phyloP scores from a whole-genome alignment of 2,113 vertebrate species.

The Vombatus ursinus region DNA sequence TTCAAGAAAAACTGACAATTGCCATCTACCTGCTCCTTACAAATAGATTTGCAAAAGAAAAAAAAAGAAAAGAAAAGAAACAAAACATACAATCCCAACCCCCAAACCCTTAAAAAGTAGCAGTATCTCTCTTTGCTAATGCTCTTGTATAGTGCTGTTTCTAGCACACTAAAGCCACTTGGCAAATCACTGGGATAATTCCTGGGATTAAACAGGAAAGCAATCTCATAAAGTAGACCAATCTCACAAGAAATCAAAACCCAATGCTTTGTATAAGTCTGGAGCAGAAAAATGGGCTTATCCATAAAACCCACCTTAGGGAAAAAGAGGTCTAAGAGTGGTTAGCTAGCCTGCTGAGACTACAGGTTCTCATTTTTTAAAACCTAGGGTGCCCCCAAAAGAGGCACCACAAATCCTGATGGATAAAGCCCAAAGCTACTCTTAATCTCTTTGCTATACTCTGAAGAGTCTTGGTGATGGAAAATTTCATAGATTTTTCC shows the following conservation, averaged over 20 bases:
- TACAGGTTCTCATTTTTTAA: slow-evolving; percentile 1
- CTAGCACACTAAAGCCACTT: neutral
- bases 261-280: slow-evolving; percentile 4
- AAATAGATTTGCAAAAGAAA: slow-evolving; percentile 24
- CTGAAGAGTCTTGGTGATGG: neutral
- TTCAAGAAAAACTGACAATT: neutral
- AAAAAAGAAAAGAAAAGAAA: slow-evolving; percentile 7
- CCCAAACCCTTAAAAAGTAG: neutral
- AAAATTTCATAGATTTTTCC: neutral
- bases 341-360: neutral
- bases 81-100: neutral
- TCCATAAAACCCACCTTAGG: slow-evolving; percentile 30
- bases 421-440: neutral
- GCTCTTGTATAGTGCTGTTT: neutral
- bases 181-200: neutral
- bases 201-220: neutral
- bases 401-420: neutral
- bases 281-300: slow-evolving; percentile 21
- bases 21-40: neutral
- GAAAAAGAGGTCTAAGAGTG: neutral
- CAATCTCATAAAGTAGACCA: slow-evolving; percentile 20
- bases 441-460: slow-evolving; percentile 7
- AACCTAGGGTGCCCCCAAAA: neutral
- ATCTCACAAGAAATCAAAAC: slow-evolving; percentile 4
- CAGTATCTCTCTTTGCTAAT: neutral